phyloP scores from a whole-genome alignment of 2,797 vertebrate genomes.

The Chelmon rostratus region DNA sequence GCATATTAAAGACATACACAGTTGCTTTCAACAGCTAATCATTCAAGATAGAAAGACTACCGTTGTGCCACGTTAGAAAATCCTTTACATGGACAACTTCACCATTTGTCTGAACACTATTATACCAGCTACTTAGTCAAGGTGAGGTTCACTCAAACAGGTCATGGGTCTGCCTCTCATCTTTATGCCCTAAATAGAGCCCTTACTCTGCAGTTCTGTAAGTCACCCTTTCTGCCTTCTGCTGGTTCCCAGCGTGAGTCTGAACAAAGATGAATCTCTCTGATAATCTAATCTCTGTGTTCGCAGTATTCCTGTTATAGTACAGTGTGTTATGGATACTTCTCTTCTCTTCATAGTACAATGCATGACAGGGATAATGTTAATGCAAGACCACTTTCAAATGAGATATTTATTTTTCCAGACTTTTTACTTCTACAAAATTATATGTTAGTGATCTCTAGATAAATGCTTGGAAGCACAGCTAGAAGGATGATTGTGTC shows the following conservation, averaged over 20 bases:
- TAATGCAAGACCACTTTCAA: background rate
- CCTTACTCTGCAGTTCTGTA: conserved; percentile 51
- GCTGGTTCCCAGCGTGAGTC: conserved; percentile 51
- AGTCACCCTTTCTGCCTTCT: conserved; percentile 49
- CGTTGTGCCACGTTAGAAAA: background rate
- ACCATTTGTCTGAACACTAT: conserved; percentile 10
- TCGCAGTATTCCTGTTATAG: conserved; percentile 48
- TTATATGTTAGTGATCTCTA: background rate
- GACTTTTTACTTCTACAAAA: background rate
- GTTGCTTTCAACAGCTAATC: background rate
- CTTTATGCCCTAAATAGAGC: conserved; percentile 33
- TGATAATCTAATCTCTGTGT: conserved; percentile 53
- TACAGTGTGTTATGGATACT: background rate
- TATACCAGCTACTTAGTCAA: conserved; percentile 12
- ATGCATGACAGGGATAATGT: background rate
- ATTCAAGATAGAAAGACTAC: conserved; percentile 11
- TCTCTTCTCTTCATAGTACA: background rate
- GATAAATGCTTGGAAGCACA: background rate
- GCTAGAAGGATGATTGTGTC: background rate
- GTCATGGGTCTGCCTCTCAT: conserved; percentile 23
- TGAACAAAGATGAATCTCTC: conserved; percentile 48
- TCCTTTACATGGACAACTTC: conserved; percentile 7
- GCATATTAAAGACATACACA: conserved; percentile 19
- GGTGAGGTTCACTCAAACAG: conserved; percentile 22
- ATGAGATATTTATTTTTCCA: background rate